Evolutionary conservation across 2,797 vertebrate species (phyloP), one percentile per base, ranked within the genome.

Genomic region (Epinephelus coioides): DNA sequence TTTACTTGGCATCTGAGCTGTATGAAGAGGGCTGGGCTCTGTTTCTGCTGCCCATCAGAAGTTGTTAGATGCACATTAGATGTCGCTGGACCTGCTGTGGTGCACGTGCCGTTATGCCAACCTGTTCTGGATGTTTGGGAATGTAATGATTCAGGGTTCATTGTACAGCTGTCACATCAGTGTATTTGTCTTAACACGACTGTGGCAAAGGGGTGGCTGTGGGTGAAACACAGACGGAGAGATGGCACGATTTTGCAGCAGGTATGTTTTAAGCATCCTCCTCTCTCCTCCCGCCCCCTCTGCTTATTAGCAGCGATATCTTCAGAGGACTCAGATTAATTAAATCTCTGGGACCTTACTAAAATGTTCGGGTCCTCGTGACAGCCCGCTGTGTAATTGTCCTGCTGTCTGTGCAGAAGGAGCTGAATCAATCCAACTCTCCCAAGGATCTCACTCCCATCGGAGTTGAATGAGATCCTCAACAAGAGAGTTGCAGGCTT

Each of bases 191-290:
- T 23, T 38, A 51, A 78, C 74, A 60, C 70, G 38, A 38, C 56
- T 23, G 23, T 23, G 21, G 44, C 69, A 68, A 64, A 74, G 57
- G n/a, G 71, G n/a, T 5, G 46, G 67, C 70, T 78, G 71, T 34
- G 47, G 62, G 54, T 43, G 66, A 65, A 30, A 40, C 46, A 44
- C 53, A 69, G 62, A 34, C 19, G 12, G 47, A 57, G 61, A 49
- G 21, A 71, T 27, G 11, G 44, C 53, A 60, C 94, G 62, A 91
- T 95, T 70, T 95, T 84, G 44, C 53, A 44, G 10, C 14, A 72
- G 30, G 71, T 74, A 40, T 30, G 43, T 62, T 17, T 27, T 27
- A 18, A 50, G 15, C 2, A 17, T 77, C 38, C 15, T 67, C 12
- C 6, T 49, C 17, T 43, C 11, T 27, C 12, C 13, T 64, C 2